phyloP scores from a whole-genome alignment of 2,113 vertebrate genomes.

The Eudyptes chrysolophus region DNA sequence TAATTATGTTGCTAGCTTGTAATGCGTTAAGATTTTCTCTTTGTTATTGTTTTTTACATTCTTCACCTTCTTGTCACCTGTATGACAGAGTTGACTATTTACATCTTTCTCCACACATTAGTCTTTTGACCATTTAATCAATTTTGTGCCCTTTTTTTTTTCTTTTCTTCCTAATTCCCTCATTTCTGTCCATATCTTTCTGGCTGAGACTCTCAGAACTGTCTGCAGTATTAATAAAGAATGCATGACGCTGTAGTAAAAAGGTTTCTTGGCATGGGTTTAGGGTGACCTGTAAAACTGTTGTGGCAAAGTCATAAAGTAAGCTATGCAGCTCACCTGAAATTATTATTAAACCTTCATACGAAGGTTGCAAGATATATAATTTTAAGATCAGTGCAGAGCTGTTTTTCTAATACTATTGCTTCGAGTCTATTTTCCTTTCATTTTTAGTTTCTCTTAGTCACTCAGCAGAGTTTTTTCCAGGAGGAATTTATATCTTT shows the following conservation, averaged over 20 bases:
- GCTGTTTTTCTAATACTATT: background rate
- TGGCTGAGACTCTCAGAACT: background rate
- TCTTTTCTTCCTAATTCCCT: background rate
- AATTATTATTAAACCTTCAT: background rate
- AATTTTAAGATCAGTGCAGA: background rate
- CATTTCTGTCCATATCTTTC: background rate
- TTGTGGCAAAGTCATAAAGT: background rate
- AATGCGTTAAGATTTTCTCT: background rate
- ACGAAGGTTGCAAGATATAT: background rate
- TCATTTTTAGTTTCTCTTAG: background rate
- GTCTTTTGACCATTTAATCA: background rate
- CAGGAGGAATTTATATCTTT: background rate
- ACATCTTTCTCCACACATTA: background rate
- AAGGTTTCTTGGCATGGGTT: background rate
- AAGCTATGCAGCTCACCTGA: background rate
- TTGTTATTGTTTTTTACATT: background rate
- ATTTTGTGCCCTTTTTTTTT: background rate
- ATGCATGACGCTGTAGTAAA: background rate
- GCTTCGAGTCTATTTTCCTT: background rate
- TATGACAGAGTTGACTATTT: background rate
- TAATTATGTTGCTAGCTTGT: background rate
- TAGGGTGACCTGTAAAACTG: background rate
- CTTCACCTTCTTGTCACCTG: background rate
- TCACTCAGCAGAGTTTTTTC: background rate
- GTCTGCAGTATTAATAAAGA: slow-evolving; percentile 14